Evolutionary conservation across 2,797 vertebrate genomes (phyloP), one percentile per base, ranked within the genome.

Genomic region (Gymnocypris eckloni): DNA sequence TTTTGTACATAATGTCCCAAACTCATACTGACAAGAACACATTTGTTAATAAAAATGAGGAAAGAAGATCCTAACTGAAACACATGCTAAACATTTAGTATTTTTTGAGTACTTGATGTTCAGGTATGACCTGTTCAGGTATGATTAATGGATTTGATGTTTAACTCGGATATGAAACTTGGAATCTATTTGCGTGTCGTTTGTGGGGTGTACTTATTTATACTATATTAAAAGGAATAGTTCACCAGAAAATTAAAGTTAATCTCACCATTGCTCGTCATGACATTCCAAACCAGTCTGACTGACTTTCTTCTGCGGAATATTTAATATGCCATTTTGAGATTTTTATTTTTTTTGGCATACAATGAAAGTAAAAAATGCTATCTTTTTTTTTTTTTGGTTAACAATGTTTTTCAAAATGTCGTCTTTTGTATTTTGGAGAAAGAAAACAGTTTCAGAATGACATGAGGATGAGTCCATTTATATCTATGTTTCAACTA

Each of bases 381-480:
- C 25, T 3, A 45, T 2, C 3, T 16, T 9, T 45, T 25, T 48
- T 56, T 2, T 73, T 50, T 25, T 28, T 28, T 56, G 2, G 33
- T 77, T 41, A 77, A 2, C 7, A 20, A 13, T 39, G 76, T 59
- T 59, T 4, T 78, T 41, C 12, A 59, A 59, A 59, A 25, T 6
- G 15, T n/a, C 4, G 0, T 9, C 3, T 41, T 41, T 70, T 39
- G 20, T 9, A 12, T 59, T 52, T 18, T 54, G 16, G 2, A 54
- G 50, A 76, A 76, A 76, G 28, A 54, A 54, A 71, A 76, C 2
- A 48, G 20, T 71, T 75, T 54, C 33, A 33, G 18, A 54, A 76
- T 76, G 5, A 11, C 16, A 37, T 20, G 25, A 52, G 25, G 5
- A 22, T 11, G 15, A 50, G 45, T 6, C 11, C 72, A 75, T 12